A percentile compares a stretch with the other conserved stretches of the same genome.
Evolutionary conservation across 2,888 invertebrate genomes (phyloP).

Genomic region (Trichogramma evanescens): DNA sequence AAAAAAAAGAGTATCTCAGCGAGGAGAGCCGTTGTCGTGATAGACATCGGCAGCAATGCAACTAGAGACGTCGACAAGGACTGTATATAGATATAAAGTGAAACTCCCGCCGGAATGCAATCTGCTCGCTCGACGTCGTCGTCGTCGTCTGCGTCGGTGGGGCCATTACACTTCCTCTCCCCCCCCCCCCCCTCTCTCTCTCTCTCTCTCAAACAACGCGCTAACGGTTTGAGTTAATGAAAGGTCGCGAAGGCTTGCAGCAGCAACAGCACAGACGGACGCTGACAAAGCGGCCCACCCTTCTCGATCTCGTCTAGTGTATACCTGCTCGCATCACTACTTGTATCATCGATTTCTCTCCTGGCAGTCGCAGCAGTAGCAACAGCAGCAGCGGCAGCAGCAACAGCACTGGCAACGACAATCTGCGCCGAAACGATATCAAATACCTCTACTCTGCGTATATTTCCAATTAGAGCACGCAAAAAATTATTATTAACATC

Average conservation of each 20-base stretch:
- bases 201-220: background rate
- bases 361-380: background rate
- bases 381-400: background rate
- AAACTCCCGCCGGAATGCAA: background rate
- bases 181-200: background rate
- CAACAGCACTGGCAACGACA: too few species aligned
- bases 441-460: too few species aligned
- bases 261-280: background rate
- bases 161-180: too few species aligned
- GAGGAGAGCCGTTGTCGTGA: background rate
- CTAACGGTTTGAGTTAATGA: conserved; percentile 34
- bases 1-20: background rate
- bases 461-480: too few species aligned
- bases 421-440: too few species aligned
- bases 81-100: too few species aligned
- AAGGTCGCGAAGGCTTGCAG: conserved; percentile 23
- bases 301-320: too few species aligned
- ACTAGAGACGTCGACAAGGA: too few species aligned
- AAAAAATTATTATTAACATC: too few species aligned
- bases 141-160: too few species aligned
- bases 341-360: background rate
- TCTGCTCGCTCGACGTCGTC: background rate
- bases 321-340: too few species aligned
- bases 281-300: conserved; percentile 26
- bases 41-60: too few species aligned